These are phyloP conservation scores for Magallana gigas DNA, from an alignment of 1,140 invertebrate genomes.

Conservation along the genomic window DNA sequence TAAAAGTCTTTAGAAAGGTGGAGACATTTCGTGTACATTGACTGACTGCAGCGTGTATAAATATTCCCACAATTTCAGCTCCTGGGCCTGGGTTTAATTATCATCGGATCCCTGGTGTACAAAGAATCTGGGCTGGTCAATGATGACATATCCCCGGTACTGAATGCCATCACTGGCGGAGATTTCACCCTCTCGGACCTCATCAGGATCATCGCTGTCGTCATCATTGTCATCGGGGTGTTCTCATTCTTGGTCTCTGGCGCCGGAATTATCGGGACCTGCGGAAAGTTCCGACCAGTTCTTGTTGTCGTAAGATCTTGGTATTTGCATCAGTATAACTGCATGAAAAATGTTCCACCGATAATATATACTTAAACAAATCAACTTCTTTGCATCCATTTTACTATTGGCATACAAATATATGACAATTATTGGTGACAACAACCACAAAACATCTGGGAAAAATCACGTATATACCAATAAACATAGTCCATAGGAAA, in stretches of 20 bases:
- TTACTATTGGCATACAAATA: no score
- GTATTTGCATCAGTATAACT: no score
- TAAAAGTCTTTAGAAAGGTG: no score
- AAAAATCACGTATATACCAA: no score
- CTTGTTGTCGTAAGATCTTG: constrained; percentile 33
- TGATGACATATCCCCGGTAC: constrained; percentile 34
- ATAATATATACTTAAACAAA: no score
- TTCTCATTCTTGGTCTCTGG: constrained; percentile 29
- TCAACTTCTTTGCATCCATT: no score
- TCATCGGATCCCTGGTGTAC: constrained; percentile 31
- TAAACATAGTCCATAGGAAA: no score
- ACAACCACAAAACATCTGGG: no score
- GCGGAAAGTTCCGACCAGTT: constrained; percentile 29
- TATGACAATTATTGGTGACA: no score
- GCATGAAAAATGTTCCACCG: no score
- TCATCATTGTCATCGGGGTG: constrained; percentile 40
- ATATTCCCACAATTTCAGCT: not conserved
- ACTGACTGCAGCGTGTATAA: no score
- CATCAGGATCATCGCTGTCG: constrained; percentile 14
- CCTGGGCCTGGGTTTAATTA: constrained; percentile 33
- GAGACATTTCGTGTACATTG: no score
- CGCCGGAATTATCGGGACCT: constrained; percentile 17
- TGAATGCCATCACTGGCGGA: constrained; percentile 37
- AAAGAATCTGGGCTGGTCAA: constrained; percentile 37
- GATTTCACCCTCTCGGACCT: constrained; percentile 31